Base-by-base conservation (phyloP, 1,140 invertebrate species). In the Drepana arcuata region DNA sequence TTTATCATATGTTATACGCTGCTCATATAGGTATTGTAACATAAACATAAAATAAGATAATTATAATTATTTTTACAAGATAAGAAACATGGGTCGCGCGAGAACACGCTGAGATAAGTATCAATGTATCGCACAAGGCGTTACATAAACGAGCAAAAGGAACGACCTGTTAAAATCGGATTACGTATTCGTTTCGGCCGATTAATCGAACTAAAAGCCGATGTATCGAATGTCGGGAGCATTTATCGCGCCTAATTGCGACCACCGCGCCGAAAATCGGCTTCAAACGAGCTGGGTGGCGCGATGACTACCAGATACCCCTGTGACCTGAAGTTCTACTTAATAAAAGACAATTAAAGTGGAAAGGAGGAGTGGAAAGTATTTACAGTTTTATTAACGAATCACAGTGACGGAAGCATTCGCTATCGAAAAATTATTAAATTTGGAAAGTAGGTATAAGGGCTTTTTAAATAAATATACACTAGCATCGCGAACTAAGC, bases 181-280 rank as follows among this genome's bases (percentile, higher is more conserved):
- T 67, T 62, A 58, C 60, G 53, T 70, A 57, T 71, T 60, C 62
- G 56, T 63, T 72, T 64, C 59, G 44, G 59, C 45, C 65, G 66
- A 75, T 77, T 72, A 75, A 73, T 77, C 63, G 66, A 64, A 67
- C 60, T 60, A 68, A 63, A 66, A 60, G 39, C n/a, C n/a, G n/a
- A n/a, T n/a, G n/a, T 69, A 67, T 74, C 62, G 64, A 48, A 61
- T 71, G 66, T 68, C 72, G 51, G 61, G 52, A 51, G 66, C 72
- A 70, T 75, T 80, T 77, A 77, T 77, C 69, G 64, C 49, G 51
- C 63, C 71, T 80, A 80, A 80, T 80, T 80, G 65, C 70, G 66
- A 72, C 70, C 70, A 71, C 67, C 65, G n/a, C n/a, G n/a, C n/a
- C n/a, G n/a, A 73, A 73, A 56, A 60, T 62, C 54, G 52, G 53